Evolutionary conservation across 2,888 invertebrate genomes (phyloP).

Genomic region (Erebia palarica): DNA sequence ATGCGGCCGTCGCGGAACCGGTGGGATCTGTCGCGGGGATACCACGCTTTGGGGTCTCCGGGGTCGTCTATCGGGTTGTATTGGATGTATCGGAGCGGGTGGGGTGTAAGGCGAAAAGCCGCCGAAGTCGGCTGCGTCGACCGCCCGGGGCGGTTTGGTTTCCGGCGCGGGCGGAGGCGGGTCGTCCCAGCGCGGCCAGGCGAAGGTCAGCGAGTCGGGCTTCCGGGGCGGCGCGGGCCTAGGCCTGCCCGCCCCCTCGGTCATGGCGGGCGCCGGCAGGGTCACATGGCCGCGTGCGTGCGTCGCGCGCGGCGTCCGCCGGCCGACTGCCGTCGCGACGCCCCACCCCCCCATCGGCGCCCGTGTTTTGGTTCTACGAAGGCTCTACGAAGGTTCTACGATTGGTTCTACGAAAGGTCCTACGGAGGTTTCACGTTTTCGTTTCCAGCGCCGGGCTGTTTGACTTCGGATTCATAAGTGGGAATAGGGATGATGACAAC

Average conservation of each 20-base stretch:
- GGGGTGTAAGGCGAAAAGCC: conserved; percentile 82
- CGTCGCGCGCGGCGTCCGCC: conserved; percentile 57
- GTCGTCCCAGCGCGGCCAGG: conserved; percentile 73
- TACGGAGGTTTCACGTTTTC: background rate
- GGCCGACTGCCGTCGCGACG: conserved; percentile 64
- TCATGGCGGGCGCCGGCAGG: conserved; percentile 67
- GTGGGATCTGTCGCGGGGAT: conserved; percentile 66
- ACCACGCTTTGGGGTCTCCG: conserved; percentile 82
- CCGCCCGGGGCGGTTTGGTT: conserved; percentile 49
- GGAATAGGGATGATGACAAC: no score
- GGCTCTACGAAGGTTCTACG: no score
- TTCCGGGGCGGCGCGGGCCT: conserved; percentile 80
- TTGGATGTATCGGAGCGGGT: conserved; percentile 70
- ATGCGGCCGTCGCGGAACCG: conserved; percentile 79
- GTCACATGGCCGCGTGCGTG: conserved; percentile 57
- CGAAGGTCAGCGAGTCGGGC: conserved; percentile 69
- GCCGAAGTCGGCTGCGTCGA: conserved; percentile 63
- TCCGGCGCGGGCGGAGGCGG: conserved; percentile 79
- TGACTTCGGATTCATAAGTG: conserved; percentile 33
- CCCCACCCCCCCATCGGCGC: conserved; percentile 47
- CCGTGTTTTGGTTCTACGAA: conserved; percentile 47
- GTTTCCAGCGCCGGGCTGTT: conserved; percentile 34
- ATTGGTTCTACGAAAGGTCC: conserved; percentile 42
- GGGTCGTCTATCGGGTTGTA: conserved; percentile 56
- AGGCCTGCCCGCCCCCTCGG: conserved; percentile 77